A percentile compares a stretch with the other conserved stretches of the same genome.
These are phyloP conservation scores for Callorhinus ursinus DNA, from an alignment of 2,113 vertebrate genomes.

Conservation along the genomic window DNA sequence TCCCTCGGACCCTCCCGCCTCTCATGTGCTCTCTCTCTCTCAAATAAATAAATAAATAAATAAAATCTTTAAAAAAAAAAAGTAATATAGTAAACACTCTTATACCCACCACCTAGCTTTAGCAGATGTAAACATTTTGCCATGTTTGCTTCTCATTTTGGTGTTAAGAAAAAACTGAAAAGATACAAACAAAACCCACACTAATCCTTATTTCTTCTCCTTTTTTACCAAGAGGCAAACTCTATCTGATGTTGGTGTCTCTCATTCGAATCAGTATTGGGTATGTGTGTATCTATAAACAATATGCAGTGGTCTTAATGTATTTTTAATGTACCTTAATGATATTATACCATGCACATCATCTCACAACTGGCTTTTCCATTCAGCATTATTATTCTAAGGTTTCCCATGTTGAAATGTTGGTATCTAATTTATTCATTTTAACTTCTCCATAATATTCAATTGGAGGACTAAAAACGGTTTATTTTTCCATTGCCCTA, in stretches of 20 bases:
- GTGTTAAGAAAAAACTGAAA: neutral
- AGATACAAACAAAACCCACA: neutral
- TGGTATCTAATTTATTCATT: neutral
- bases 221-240: neutral
- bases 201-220: neutral
- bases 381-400: slow-evolving; percentile 5
- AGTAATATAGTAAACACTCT: neutral
- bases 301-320: neutral
- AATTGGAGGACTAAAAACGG: neutral
- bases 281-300: neutral
- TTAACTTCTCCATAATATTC: neutral
- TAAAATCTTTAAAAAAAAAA: neutral
- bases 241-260: neutral
- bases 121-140: slow-evolving; percentile 15
- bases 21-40: too few species aligned
- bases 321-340: neutral
- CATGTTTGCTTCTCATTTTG: slow-evolving; percentile 25
- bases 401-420: neutral
- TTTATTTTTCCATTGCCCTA: neutral
- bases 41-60: too few species aligned
- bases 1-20: too few species aligned
- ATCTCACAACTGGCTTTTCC: slow-evolving; percentile 9
- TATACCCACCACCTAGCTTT: neutral
- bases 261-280: neutral
- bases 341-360: neutral